Percentiles rank a stretch among this genome's conserved stretches.
These are phyloP conservation scores for Drosophila diplacantha DNA, from an alignment of 2,888 invertebrate genomes.

Conservation along the genomic window DNA sequence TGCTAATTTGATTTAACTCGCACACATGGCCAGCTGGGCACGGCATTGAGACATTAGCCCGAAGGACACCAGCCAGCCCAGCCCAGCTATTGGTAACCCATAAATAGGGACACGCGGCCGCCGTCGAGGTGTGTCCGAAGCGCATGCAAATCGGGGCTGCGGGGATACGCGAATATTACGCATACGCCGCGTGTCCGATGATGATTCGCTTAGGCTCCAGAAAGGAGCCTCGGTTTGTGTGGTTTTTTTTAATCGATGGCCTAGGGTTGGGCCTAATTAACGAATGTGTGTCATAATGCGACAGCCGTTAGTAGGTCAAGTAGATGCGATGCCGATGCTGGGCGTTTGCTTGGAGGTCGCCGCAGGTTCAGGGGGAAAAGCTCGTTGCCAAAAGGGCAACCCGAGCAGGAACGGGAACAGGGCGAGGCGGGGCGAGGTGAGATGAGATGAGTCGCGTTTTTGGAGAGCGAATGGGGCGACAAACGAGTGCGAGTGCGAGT, in stretches of 20 bases:
- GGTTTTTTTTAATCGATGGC: background rate
- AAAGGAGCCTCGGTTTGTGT: slow-evolving; percentile 12
- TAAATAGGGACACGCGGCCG: slow-evolving; percentile 35
- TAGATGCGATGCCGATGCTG: slow-evolving; percentile 57
- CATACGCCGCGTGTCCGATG: slow-evolving; percentile 54
- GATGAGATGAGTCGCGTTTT: slow-evolving; percentile 34
- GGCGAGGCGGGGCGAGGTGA: slow-evolving; percentile 16
- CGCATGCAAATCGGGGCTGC: slow-evolving; percentile 30
- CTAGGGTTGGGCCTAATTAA: slow-evolving; percentile 62
- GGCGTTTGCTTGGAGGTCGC: slow-evolving; percentile 63
- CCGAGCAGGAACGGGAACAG: slow-evolving; percentile 12
- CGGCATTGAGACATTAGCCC: slow-evolving; percentile 67
- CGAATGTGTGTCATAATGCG: slow-evolving; percentile 71
- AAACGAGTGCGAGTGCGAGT: slow-evolving; percentile 28
- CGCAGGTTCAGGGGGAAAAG: slow-evolving; percentile 45
- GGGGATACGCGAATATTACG: slow-evolving; percentile 50
- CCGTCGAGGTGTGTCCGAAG: slow-evolving; percentile 29
- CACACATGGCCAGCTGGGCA: slow-evolving; percentile 57
- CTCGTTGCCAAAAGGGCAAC: slow-evolving; percentile 35
- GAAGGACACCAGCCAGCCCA: slow-evolving; percentile 41
- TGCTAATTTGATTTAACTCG: slow-evolving; percentile 65
- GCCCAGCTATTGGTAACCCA: slow-evolving; percentile 32
- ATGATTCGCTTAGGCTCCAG: slow-evolving; percentile 14
- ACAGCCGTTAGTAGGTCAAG: slow-evolving; percentile 70
- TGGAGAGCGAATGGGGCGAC: slow-evolving; percentile 33